Evolutionary conservation across 2,888 invertebrate species (phyloP), one percentile per base, ranked within the genome.

Genomic region (Dusona sp.): DNA sequence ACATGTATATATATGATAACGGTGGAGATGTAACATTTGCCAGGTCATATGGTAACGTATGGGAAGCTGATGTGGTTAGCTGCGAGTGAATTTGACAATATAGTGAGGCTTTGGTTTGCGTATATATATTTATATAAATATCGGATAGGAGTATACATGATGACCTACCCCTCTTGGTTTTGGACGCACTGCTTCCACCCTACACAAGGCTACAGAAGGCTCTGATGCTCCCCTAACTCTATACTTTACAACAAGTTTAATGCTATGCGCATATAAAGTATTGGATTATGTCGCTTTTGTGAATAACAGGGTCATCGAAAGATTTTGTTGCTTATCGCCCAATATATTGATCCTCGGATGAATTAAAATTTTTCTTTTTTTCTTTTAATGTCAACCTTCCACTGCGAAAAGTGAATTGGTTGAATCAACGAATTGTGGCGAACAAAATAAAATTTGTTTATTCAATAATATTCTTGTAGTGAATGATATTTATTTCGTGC

Each of bases 181-280:
- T 54, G 38, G 29, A 65, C 65, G 54, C 16, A 78, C 64, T 70
- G 29, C 45, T 7, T 22, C 29, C 48, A 42, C 13, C 45, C 72
- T n/a, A 16, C 36, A 36, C n/a, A 22, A 45, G 22, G n/a, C 61
- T 73, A 33, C 81, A 67, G 29, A 51, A 42, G 29, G 51, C 79
- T 48, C 72, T 25, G 51, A 67, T 22, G 54, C 54, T 54, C 38
- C 57, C 68, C 51, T 38, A 82, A 80, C 86, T 83, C 83, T 82
- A 80, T 81, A 82, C 79, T 86, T 84, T 84, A 84, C 84, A 87
- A 86, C 87, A 81, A 68, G 77, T 72, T 87, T 88, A 89, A 88
- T 88, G 87, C 77, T 57, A 88, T 89, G 88, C 88, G 89, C 89
- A 89, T 89, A 89, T 88, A 88, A 89, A 89, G 89, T 86, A 89